Evolutionary conservation across 2,797 vertebrate genomes (phyloP).

Genomic region (Cuniculus paca): DNA sequence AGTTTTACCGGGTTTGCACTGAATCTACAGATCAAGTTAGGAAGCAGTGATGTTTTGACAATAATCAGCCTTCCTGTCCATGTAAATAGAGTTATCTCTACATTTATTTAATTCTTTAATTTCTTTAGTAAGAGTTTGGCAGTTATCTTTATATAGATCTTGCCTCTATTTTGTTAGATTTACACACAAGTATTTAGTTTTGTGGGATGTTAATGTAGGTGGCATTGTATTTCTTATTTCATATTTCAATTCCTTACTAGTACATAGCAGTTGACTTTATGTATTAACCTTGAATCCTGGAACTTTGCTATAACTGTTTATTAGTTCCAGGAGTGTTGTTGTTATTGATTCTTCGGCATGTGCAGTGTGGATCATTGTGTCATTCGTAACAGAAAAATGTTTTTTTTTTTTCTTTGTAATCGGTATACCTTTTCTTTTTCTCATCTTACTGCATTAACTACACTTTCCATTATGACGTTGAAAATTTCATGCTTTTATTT

Average conservation of each 20-base stretch:
- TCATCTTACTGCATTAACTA: not conserved
- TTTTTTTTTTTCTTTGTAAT: not conserved
- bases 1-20: not conserved
- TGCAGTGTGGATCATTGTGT: not conserved
- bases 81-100: not conserved
- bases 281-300: not conserved
- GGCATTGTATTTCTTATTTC: not conserved
- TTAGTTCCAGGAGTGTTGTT: not conserved
- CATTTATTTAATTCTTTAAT: not conserved
- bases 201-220: not conserved
- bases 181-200: not conserved
- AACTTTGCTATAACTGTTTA: not conserved
- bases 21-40: not conserved
- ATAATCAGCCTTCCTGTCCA: not conserved
- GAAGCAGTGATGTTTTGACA: not conserved
- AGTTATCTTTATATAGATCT: not conserved
- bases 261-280: not conserved
- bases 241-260: not conserved
- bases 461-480: not conserved
- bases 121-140: not conserved
- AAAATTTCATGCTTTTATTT: conserved; percentile 21
- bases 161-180: not conserved
- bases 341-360: not conserved
- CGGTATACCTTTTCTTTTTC: not conserved
- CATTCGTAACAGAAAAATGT: not conserved